A percentile compares a stretch with the other conserved stretches of the same genome.
Conservation (phyloP, 2,113 vertebrate genomes). For the Datnioides undecimradiatus region DNA sequence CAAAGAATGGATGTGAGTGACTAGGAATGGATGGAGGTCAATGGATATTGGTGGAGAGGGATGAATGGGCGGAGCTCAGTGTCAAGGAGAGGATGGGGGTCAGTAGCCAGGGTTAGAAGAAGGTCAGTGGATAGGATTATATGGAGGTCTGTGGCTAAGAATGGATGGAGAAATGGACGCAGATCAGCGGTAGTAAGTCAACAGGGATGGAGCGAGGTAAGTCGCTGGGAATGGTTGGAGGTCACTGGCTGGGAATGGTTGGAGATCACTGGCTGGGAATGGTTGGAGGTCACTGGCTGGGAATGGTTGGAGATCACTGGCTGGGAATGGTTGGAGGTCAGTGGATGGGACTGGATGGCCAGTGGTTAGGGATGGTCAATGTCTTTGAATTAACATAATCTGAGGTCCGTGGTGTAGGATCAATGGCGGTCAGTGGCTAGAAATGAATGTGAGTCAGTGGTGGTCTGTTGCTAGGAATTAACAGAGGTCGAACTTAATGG, state of each 20-base stretch:
- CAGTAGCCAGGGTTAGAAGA: background rate
- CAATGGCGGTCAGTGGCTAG: background rate
- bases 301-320: background rate
- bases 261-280: background rate
- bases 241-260: background rate
- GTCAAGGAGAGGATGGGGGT: too few relatives aligned
- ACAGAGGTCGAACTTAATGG: too few relatives aligned
- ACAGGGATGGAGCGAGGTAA: background rate
- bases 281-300: background rate
- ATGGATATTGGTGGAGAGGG: slow-evolving; percentile 2
- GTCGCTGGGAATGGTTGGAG: background rate
- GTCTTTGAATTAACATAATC: too few relatives aligned
- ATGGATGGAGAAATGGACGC: background rate
- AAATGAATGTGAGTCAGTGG: background rate
- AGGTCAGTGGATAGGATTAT: background rate
- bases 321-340: background rate
- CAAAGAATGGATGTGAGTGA: slow-evolving; percentile 11
- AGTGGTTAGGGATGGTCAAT: background rate
- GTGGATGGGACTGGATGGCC: background rate
- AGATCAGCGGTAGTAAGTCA: background rate
- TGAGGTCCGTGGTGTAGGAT: background rate
- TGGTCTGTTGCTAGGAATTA: too few relatives aligned
- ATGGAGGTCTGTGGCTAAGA: background rate
- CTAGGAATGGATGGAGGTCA: background rate
- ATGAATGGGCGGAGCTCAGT: slow-evolving; percentile 1